Conservation (phyloP, 30 jellyfish, hydroid and myxozoan genomes). For the Aurelia sp. region DNA sequence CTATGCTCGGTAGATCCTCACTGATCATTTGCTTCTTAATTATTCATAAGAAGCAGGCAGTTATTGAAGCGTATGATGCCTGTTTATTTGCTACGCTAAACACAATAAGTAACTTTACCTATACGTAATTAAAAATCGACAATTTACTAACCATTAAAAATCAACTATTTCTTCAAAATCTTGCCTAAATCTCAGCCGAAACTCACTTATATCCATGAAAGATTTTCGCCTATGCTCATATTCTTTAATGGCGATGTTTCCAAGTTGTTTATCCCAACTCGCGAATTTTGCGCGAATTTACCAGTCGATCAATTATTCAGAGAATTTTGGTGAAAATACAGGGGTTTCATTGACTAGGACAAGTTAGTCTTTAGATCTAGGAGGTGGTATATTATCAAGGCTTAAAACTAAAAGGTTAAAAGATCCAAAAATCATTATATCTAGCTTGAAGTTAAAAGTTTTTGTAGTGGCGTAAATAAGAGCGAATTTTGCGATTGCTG, state of each 20-base stretch:
- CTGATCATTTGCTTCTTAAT: conserved; percentile 64
- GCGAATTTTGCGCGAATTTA: neutral
- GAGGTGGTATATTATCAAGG: conserved; percentile 32
- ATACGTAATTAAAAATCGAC: too few species aligned
- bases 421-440: conserved; percentile 4
- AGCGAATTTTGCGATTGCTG: conserved; percentile 3
- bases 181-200: too few species aligned
- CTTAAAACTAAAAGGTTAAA: neutral
- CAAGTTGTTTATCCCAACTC: too few species aligned
- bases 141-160: too few species aligned
- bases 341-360: conserved; percentile 28
- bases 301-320: conserved; percentile 47
- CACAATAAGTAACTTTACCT: conserved; percentile 6
- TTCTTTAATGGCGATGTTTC: too few species aligned
- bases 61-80: conserved; percentile 75
- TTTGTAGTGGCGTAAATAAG: neutral
- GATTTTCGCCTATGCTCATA: too few species aligned
- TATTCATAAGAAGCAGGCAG: conserved; percentile 74
- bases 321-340: neutral
- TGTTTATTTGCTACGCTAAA: conserved; percentile 14
- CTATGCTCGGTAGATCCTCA: conserved; percentile 64
- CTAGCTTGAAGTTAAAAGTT: neutral
- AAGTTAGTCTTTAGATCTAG: conserved; percentile 9
- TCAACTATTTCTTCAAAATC: too few species aligned
- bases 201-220: too few species aligned